Percentiles rank a stretch among this genome's conserved stretches.
Conservation (phyloP, 37 sponge, comb jelly and placozoan genomes). For the Cladorhizidae sp. region DNA sequence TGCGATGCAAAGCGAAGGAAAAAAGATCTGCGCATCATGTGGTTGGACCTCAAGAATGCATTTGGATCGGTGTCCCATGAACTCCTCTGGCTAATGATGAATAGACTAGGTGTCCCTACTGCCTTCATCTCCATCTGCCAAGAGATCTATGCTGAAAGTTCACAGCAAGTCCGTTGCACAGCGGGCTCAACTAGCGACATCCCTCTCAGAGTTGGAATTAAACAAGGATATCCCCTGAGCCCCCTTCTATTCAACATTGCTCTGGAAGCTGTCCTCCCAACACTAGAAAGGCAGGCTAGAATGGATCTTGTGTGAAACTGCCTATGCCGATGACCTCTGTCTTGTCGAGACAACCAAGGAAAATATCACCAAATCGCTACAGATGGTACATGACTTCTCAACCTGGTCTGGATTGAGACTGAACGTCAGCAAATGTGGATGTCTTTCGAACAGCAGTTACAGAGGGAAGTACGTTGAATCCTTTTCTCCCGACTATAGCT, state of each 20-base stretch:
- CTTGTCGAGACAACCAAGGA: not conserved
- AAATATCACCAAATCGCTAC: not conserved
- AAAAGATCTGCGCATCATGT: too few relatives aligned
- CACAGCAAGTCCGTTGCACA: too few relatives aligned
- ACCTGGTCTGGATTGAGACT: slow-evolving; percentile 19
- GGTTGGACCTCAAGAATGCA: too few relatives aligned
- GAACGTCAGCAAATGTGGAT: slow-evolving; percentile 28
- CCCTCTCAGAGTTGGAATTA: not conserved
- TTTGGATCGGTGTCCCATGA: too few relatives aligned
- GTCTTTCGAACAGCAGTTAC: slow-evolving; percentile 11
- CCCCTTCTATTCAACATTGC: slow-evolving; percentile 23
- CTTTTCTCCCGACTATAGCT: too few relatives aligned
- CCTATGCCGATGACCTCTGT: slow-evolving; percentile 15
- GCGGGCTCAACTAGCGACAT: not conserved
- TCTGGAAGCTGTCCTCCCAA: slow-evolving; percentile 15
- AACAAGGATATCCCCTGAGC: too few relatives aligned
- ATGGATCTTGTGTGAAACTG: not conserved
- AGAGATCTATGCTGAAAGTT: too few relatives aligned
- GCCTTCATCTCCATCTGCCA: too few relatives aligned
- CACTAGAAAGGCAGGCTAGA: not conserved
- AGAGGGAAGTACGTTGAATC: too few relatives aligned
- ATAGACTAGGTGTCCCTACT: too few relatives aligned
- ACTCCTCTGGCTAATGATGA: too few relatives aligned
- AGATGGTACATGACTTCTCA: not conserved
- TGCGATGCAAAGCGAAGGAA: too few relatives aligned